Base-by-base conservation (phyloP, 1,140 invertebrate genomes). In the Adoxophyes honmai region DNA sequence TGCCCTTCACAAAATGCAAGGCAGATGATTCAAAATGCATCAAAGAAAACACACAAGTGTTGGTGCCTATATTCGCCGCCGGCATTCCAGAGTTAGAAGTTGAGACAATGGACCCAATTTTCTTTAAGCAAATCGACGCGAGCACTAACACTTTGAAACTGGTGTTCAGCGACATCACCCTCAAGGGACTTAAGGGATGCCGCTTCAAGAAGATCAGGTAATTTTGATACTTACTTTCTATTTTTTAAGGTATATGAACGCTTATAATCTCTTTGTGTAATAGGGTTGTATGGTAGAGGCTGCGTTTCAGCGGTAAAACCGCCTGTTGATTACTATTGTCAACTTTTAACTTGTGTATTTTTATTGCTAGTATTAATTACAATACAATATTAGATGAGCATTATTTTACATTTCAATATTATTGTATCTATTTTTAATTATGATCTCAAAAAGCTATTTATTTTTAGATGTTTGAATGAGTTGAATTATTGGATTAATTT, bases 131-230 rank as follows among this genome's bases (percentile, higher is more conserved):
- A 4, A 57, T 72, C 2, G 62, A 75, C 9, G 65, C 67, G 4
- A 70, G 57, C 11, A 33, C 57, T 10, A 1, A 55, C 0, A 62
- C 63, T 14, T 14, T 75, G 35, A 66, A 63, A 10, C 36, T 74
- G 0, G 34, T 67, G n/a, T 18, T 74, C 1, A 58, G 52, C 1
- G 58, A 74, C 38, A 21, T 44, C 5, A 44, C 9, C 1, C 14
- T 75, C 2, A 66, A 15, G 5, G 73, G 73, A n/a, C 33, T 70
- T 2, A 70, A 63, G 21, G 36, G 51, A n/a, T 75, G 73, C 34
- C 13, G 55, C 13, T 35, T 60, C 33, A 66, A 60, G 51, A 70
- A 62, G 42, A 15, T 75, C 6, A 10, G 48, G 73, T 72, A 57
- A 66, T 34, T 52, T 15, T 9, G 5, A 4, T 16, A 9, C n/a